Evolutionary conservation across 2,797 vertebrate species (phyloP), one percentile per base, ranked within the genome.

Genomic region (Bryconaethiops microstoma): DNA sequence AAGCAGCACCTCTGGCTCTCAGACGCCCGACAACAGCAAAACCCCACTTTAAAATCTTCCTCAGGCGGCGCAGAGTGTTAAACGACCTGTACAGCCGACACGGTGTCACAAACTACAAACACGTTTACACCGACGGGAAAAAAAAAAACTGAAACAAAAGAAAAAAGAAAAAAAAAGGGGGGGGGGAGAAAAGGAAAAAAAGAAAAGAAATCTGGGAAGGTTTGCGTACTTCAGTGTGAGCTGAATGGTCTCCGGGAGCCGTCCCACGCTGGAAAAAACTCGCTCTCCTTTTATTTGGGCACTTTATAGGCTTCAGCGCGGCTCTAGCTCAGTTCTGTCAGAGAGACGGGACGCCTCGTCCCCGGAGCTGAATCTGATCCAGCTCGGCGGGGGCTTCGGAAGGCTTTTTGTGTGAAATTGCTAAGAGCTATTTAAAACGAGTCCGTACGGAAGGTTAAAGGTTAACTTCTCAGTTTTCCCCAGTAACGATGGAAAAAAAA

Each of bases 101-200:
- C 95, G 92, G 94, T 95, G 96, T 95, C 95, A 97, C 96, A 92
- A 94, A 96, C 95, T 95, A 95, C 93, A 94, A 96, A 95, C 95
- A 97, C 96, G 91, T 92, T 94, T 95, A 97, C 96, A 95, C 94
- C 92, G 93, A 96, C 95, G 92, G 42, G 16, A 16, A 23, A 54
- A 17, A 14, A 35, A n/a, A 14, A 9, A 8, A 5, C 29, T 29
- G 29, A 29, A 29, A 29, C 29, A 48, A 50, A 17, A 14, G 21
- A 62, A 42, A 52, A 7, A 91, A 92, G 77, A 64, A 77, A 21
- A 35, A 92, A 42, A 42, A 42, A 42, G 42, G 42, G 42, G 42
- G 42, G 42, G 42, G 42, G 42, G 42, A 5, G 42, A 5, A 9
- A 0, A 42, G 0, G 5, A 94, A 0, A 6, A 68, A 91, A 81